These are phyloP conservation scores for Lamellibrachia columna DNA, from an alignment of 2,888 invertebrate species.

Conservation along the genomic window DNA sequence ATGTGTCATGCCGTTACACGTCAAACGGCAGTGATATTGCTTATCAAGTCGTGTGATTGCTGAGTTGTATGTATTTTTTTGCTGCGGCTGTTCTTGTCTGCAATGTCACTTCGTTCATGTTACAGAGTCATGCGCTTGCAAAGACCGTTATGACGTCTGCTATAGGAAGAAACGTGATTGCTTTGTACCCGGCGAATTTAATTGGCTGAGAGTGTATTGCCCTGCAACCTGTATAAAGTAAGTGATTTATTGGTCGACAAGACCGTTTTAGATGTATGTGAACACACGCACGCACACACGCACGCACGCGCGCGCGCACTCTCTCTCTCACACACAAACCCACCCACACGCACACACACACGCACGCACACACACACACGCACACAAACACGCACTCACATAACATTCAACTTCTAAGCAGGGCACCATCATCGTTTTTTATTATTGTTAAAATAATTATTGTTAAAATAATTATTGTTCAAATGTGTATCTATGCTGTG, in stretches of 20 bases:
- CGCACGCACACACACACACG: background rate
- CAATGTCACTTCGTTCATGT: background rate
- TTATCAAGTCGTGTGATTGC: background rate
- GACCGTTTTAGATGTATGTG: too few relatives aligned
- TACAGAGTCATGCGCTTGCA: background rate
- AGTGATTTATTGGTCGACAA: background rate
- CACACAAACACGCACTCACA: background rate
- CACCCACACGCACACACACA: background rate
- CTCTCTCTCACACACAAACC: background rate
- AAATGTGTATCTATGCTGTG: too few relatives aligned
- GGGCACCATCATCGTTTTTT: too few relatives aligned
- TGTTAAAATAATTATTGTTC: too few relatives aligned
- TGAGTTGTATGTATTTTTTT: background rate
- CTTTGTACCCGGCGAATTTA: background rate
- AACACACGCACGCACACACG: too few relatives aligned
- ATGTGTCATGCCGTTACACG: too few relatives aligned
- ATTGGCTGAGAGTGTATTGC: background rate
- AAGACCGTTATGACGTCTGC: background rate
- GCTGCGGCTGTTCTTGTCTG: background rate
- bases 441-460: too few relatives aligned
- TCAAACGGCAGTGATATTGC: too few relatives aligned
- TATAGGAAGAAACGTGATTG: background rate
- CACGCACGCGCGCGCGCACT: too few relatives aligned
- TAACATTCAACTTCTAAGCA: too few relatives aligned
- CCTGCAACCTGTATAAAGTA: background rate